Evolutionary conservation across 2,797 vertebrate species (phyloP).

Genomic region (Pangasius macronema): DNA sequence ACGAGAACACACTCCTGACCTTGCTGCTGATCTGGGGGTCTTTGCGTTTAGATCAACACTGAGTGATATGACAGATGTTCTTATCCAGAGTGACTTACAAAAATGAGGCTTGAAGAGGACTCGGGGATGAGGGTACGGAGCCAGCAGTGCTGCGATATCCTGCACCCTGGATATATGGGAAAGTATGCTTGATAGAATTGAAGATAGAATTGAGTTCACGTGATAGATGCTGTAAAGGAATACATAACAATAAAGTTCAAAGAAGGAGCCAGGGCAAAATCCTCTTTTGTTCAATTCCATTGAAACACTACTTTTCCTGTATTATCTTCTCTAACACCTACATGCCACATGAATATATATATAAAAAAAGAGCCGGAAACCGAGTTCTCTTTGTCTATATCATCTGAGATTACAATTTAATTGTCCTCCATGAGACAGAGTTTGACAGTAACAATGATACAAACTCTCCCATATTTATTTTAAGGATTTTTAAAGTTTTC

Average conservation of each 20-base stretch:
- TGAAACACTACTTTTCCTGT: not conserved
- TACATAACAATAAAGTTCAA: not conserved
- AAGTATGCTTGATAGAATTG: not conserved
- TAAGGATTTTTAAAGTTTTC: not conserved
- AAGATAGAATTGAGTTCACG: not conserved
- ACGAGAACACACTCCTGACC: constrained; percentile 51
- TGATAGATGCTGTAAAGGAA: constrained; percentile 13
- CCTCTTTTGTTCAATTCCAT: constrained; percentile 15
- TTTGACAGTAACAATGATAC: not conserved
- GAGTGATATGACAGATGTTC: constrained; percentile 1
- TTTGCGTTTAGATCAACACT: not conserved
- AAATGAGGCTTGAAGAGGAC: not conserved
- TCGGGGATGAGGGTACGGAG: not conserved
- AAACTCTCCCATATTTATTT: not conserved
- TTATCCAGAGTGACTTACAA: not conserved
- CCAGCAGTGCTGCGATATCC: not conserved
- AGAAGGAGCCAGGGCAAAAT: not conserved
- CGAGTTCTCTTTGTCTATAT: constrained; percentile 4
- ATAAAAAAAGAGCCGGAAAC: constrained; percentile 3
- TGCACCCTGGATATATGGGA: not conserved
- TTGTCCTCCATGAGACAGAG: not conserved
- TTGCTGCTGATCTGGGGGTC: constrained; percentile 23
- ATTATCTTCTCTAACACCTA: constrained; percentile 23
- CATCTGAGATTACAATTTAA: not conserved
- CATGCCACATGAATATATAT: not conserved